phyloP scores from a whole-genome alignment of 2,888 invertebrate genomes.

The Diloba caeruleocephala region DNA sequence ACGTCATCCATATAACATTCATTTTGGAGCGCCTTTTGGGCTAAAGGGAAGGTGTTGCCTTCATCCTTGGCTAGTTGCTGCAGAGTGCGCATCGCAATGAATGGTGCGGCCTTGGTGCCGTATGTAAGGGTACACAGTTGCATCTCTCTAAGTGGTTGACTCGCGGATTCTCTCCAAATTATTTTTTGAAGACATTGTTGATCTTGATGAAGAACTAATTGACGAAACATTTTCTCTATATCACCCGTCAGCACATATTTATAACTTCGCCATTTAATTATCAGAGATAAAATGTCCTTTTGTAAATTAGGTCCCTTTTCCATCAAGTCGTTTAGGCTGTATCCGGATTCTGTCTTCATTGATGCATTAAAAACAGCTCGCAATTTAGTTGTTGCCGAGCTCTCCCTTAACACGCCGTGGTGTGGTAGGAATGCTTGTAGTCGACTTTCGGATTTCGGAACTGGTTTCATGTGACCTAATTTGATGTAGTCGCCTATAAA shows the following conservation, averaged over 20 bases:
- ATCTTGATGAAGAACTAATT: conserved; percentile 19
- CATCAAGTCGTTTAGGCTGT: conserved; percentile 4
- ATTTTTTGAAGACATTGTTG: conserved; percentile 42
- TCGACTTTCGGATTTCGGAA: background rate
- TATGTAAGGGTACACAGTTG: conserved; percentile 20
- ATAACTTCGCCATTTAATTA: conserved; percentile 39
- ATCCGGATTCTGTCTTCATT: background rate
- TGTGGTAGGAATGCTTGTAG: conserved; percentile 4
- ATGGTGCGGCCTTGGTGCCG: conserved; percentile 22
- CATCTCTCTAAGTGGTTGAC: background rate
- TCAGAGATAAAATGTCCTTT: conserved; percentile 26
- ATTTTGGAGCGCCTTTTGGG: background rate
- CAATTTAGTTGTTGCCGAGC: background rate
- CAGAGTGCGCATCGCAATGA: conserved; percentile 13
- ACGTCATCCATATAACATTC: conserved; percentile 13
- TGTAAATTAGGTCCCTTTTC: conserved; percentile 36
- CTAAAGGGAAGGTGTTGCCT: conserved; percentile 1
- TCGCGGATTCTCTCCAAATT: conserved; percentile 9
- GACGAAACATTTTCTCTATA: conserved; percentile 45
- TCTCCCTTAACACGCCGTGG: conserved; percentile 2
- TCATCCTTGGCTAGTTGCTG: conserved; percentile 30
- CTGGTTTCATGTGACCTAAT: conserved; percentile 10
- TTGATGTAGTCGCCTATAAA: conserved; percentile 1
- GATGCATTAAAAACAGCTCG: conserved; percentile 16
- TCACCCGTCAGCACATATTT: conserved; percentile 41